These are phyloP conservation scores for human (Homo sapiens) DNA, from an alignment of 2,113 vertebrate species.

Conservation along the genomic window DNA sequence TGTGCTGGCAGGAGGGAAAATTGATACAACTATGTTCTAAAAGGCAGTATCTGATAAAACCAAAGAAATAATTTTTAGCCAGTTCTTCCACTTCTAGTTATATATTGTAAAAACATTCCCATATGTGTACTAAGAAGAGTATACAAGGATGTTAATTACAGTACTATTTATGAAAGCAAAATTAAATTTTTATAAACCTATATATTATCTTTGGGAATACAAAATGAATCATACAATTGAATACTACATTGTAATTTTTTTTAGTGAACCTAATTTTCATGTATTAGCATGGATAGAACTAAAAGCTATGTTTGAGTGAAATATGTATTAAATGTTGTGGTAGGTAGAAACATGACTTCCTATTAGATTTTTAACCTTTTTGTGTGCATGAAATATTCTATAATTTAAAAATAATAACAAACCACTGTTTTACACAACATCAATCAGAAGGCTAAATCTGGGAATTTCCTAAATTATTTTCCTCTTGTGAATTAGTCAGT, in stretches of 20 bases:
- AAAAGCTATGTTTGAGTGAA: not conserved
- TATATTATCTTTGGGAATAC: not conserved
- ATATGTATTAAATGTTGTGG: not conserved
- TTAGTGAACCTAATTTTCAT: not conserved
- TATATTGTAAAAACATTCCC: not conserved
- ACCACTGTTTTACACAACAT: not conserved
- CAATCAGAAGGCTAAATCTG: not conserved
- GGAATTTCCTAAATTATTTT: slow-evolving; percentile 35
- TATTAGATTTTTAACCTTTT: not conserved
- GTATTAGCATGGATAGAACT: not conserved
- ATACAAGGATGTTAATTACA: not conserved
- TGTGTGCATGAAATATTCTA: not conserved
- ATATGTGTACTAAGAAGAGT: not conserved
- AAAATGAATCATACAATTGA: not conserved
- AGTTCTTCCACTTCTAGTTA: not conserved
- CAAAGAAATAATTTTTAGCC: not conserved
- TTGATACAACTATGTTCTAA: not conserved
- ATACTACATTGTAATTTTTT: not conserved
- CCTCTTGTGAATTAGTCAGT: not conserved
- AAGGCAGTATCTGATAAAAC: not conserved
- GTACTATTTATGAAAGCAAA: not conserved
- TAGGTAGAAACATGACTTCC: not conserved
- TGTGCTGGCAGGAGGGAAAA: not conserved
- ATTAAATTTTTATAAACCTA: not conserved
- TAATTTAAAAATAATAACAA: slow-evolving; percentile 21